Base-by-base conservation (phyloP, 2,797 vertebrate species). In the Caiman crocodilus region DNA sequence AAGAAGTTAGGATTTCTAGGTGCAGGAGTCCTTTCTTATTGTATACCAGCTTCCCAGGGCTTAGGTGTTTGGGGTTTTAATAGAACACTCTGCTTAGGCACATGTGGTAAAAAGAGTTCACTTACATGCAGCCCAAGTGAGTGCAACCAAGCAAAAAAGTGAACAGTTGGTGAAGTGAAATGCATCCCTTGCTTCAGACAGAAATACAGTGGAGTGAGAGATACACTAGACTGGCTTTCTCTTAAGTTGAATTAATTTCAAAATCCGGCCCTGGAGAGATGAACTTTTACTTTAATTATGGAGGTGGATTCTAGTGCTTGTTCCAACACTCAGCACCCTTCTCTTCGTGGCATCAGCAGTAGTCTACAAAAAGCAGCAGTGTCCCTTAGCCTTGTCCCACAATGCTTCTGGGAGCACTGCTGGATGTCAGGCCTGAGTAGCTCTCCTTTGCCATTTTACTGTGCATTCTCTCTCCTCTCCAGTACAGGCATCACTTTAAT, bases 81-180 rank as follows among this genome's bases (percentile, higher is more conserved):
- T 56, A 94, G 93, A 88, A 91, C 86, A 73, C 90, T 88, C 63
- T 88, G 84, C n/a, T 71, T 12, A 94, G 91, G 85, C 91, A 91
- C 79, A 93, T 87, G 90, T 94, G 92, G 82, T 88, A 89, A 96
- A 83, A 96, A 93, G 84, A 88, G 76, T 91, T 95, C 95, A 50
- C 81, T 96, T 95, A 94, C 93, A 92, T 94, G 73, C 94, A 85
- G 95, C 95, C 92, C 90, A 97, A 82, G 88, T 96, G 95, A 96
- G 88, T 95, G 89, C 94, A 96, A 95, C 87, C 89, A 96, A 97
- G 96, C 92, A 90, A 93, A 95, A 87, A 96, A 96, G 84, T 84
- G 90, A 95, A 97, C 96, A 97, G 90, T 97, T 96, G 97, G 96
- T 97, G 85, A 88, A 94, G 87, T 96, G 96, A 97, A 96, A 92